Base-by-base conservation (phyloP, 2,888 invertebrate species). In the Aphidoletes aphidimyza region DNA sequence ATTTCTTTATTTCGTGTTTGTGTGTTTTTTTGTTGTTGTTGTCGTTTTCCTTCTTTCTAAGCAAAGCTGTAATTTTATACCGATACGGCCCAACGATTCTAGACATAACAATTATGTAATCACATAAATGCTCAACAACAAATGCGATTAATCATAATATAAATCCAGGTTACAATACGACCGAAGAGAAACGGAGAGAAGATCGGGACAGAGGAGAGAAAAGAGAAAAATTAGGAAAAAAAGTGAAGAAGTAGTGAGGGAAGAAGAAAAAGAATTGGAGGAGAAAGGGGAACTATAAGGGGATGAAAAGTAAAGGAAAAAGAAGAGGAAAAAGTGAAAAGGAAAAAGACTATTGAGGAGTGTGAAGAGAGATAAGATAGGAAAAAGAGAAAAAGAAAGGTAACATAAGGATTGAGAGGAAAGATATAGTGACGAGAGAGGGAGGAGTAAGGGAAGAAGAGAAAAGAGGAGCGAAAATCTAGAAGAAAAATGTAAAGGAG, bases 91-190 rank as follows among this genome's bases (percentile, higher is more conserved):
- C 69, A 69, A 69, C 30, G 30, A 11, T 69, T 69, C 69, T 30
- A 69, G 69, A 69, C 69, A 69, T 69, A 69, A 26, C 69, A 69
- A 69, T 69, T 69, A 69, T 69, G 69, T 69, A 69, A 69, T 69
- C 69, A 69, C 69, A 30, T 69, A 30, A 69, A 69, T 69, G 69
- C 69, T 69, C 69, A 30, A 14, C 69, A 30, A 14, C 69, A 69
- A 69, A 69, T 69, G 69, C 69, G 69, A 69, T 69, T 69, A 69
- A 69, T 69, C 69, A 69, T 69, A 30, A 69, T 69, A 69, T 30
- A 69, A 69, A 69, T 69, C 30, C 11, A 69, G 30, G 69, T n/a
- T 69, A 26, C 8, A 47, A 47, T n/a, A n/a, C n/a, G n/a, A 39
- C 39, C 39, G 11, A 11, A 5, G 11, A 39, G 5, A 39, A 39